A percentile compares a stretch with the other conserved stretches of the same genome.
Conservation (phyloP, 2,113 vertebrate genomes). For the Vulpes ferrilata region DNA sequence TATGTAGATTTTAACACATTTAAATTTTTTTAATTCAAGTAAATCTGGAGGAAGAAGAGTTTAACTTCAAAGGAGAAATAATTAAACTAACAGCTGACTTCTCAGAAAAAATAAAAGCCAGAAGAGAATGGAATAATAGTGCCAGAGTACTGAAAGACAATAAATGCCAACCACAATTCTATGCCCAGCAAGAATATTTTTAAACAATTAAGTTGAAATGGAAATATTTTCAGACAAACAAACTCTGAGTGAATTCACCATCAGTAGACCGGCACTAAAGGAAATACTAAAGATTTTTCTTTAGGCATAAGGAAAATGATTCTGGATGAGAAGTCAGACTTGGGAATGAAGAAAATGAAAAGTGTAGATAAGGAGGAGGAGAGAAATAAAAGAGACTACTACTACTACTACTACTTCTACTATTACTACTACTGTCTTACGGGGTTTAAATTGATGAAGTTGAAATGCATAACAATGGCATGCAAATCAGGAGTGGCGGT, state of each 20-base stretch:
- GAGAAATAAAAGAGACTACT: not conserved
- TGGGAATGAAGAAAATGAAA: not conserved
- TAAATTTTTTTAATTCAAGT: not conserved
- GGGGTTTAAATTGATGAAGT: not conserved
- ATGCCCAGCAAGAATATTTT: not conserved
- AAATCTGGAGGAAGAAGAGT: not conserved
- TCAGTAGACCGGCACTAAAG: not conserved
- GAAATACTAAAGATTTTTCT: not conserved
- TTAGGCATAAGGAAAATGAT: not conserved
- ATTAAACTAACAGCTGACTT: not conserved
- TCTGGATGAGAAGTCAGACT: not conserved
- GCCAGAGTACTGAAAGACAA: not conserved
- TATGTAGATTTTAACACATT: not conserved
- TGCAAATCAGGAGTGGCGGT: not conserved
- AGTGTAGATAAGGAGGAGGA: not conserved
- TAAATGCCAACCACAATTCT: not conserved
- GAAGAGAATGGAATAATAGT: not conserved
- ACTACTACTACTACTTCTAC: not conserved
- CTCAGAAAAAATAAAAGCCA: not conserved
- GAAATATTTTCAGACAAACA: not conserved
- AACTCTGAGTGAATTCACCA: not conserved
- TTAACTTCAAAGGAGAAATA: not conserved
- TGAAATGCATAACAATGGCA: not conserved
- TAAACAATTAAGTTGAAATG: not conserved
- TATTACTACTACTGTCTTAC: not conserved